Conservation (phyloP, 2,888 invertebrate species). For the Euclidia mi region DNA sequence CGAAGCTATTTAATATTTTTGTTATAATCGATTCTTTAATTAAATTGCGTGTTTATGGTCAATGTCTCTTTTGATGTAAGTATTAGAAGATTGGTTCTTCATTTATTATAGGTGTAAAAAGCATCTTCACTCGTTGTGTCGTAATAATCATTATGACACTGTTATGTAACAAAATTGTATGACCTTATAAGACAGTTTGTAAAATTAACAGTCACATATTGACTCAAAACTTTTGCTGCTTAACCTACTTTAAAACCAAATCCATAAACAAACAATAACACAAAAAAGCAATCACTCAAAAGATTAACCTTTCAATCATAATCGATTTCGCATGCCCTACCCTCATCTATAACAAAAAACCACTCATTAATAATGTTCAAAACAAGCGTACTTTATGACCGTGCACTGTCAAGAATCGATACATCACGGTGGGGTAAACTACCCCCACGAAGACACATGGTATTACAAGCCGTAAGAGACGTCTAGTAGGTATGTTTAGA, state of each 20-base stretch:
- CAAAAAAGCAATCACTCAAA: too few relatives aligned
- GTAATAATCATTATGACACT: too few relatives aligned
- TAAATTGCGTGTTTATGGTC: not conserved
- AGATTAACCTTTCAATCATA: conserved; percentile 1
- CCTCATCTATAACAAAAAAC: conserved; percentile 27
- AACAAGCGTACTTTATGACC: conserved; percentile 25
- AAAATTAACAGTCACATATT: too few relatives aligned
- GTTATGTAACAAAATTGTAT: too few relatives aligned
- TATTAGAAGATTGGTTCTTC: too few relatives aligned
- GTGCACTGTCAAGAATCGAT: conserved; percentile 38
- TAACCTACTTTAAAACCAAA: too few relatives aligned
- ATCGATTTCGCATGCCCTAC: conserved; percentile 28
- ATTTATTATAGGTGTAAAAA: too few relatives aligned
- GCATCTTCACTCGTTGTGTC: too few relatives aligned
- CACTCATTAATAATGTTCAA: conserved; percentile 14
- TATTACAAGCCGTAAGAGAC: conserved; percentile 18
- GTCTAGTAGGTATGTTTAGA: conserved; percentile 1
- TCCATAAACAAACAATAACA: too few relatives aligned
- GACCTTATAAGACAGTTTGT: too few relatives aligned
- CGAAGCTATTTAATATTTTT: not conserved
- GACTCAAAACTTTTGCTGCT: too few relatives aligned
- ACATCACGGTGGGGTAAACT: conserved; percentile 34
- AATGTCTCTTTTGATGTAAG: too few relatives aligned
- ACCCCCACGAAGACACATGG: conserved; percentile 49
- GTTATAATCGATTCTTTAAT: not conserved